These are phyloP conservation scores for Galerucella nymphaeae DNA, from an alignment of 2,888 invertebrate species.

Conservation along the genomic window DNA sequence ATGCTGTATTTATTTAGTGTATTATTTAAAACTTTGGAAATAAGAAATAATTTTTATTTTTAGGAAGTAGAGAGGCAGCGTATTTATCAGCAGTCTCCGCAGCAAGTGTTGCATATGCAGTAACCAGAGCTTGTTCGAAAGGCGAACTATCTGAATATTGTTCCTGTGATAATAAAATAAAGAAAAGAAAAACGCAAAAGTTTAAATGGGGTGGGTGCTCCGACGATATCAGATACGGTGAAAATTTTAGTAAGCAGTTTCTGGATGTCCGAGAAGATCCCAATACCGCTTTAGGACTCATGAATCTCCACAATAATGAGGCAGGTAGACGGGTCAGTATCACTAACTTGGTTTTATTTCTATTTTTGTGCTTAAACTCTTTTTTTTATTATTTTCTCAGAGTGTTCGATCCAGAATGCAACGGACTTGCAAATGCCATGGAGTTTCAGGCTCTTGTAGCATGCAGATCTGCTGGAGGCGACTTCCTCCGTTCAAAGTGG, in stretches of 20 bases:
- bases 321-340: slow-evolving; percentile 85
- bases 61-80: slow-evolving; percentile 90
- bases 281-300: slow-evolving; percentile 78
- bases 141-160: slow-evolving; percentile 86
- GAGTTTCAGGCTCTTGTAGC: slow-evolving; percentile 93
- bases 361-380: no score
- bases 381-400: slow-evolving; percentile 57
- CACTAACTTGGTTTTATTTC: no score
- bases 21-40: no score
- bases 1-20: no score
- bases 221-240: slow-evolving; percentile 88
- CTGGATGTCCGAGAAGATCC: slow-evolving; percentile 84
- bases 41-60: slow-evolving; percentile 18
- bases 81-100: slow-evolving; percentile 90
- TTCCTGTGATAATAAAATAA: slow-evolving; percentile 79
- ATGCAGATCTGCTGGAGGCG: slow-evolving; percentile 91
- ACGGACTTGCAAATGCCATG: slow-evolving; percentile 92
- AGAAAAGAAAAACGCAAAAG: slow-evolving; percentile 73
- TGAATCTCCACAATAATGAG: slow-evolving; percentile 94
- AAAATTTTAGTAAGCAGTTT: slow-evolving; percentile 87
- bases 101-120: slow-evolving; percentile 89
- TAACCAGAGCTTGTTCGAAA: slow-evolving; percentile 87
- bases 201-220: slow-evolving; percentile 97
- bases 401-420: slow-evolving; percentile 83
- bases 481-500: slow-evolving; percentile 79